Percentiles rank a stretch among this genome's conserved stretches.
Evolutionary conservation across 2,888 invertebrate species (phyloP).

Genomic region (Julus scandinavius): DNA sequence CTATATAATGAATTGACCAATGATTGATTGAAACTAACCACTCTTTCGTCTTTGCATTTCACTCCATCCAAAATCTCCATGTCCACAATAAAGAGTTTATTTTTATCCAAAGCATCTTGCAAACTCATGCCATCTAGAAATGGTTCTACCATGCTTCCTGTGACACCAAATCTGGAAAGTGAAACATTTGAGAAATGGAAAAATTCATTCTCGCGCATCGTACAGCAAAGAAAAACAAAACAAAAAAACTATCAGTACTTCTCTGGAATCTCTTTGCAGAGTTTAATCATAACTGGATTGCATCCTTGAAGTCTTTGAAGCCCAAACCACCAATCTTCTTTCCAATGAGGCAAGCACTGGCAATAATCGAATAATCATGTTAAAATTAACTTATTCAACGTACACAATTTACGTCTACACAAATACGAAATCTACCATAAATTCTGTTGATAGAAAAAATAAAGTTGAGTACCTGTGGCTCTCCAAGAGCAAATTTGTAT

Average conservation of each 20-base stretch:
- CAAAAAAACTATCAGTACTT: constrained; percentile 63
- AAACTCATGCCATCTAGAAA: constrained; percentile 63
- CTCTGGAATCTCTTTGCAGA: constrained; percentile 67
- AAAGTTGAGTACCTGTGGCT: constrained; percentile 59
- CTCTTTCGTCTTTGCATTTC: constrained; percentile 61
- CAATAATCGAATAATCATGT: constrained; percentile 49
- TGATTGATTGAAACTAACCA: constrained; percentile 60
- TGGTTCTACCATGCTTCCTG: constrained; percentile 62
- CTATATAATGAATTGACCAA: background rate
- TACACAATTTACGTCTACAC: too few species aligned
- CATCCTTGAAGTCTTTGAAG: constrained; percentile 67
- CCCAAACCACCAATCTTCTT: constrained; percentile 67
- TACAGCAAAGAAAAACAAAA: background rate
- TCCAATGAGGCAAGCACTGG: constrained; percentile 63
- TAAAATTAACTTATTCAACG: background rate
- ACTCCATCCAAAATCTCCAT: constrained; percentile 64
- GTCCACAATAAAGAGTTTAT: constrained; percentile 66
- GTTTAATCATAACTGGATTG: constrained; percentile 66
- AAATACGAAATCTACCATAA: background rate
- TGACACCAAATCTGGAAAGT: constrained; percentile 64
- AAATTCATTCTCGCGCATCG: background rate
- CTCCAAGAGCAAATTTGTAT: constrained; percentile 63
- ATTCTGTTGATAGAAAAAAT: background rate
- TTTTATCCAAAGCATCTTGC: constrained; percentile 63
- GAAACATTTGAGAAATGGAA: background rate